phyloP scores from a whole-genome alignment of 1,140 invertebrate species.

The Pachyrhynchus sulphureomaculatus region DNA sequence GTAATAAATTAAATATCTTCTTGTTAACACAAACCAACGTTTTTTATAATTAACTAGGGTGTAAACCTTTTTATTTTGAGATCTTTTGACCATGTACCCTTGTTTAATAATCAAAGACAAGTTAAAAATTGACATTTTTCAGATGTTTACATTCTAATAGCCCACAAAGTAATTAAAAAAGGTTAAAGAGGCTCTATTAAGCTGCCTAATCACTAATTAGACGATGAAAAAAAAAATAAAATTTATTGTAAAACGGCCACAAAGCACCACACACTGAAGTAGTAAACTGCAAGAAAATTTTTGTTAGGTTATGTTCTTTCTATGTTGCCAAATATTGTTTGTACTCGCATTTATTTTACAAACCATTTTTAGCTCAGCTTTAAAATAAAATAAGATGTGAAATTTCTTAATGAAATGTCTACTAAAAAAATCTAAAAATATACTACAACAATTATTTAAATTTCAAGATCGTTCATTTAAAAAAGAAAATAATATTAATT shows the following conservation, averaged over 20 bases:
- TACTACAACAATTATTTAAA: no score
- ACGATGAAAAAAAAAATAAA: no score
- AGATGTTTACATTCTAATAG: constrained; percentile 6
- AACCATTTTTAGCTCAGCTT: no score
- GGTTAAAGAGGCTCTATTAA: neutral
- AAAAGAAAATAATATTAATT: no score
- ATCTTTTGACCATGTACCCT: constrained; percentile 82
- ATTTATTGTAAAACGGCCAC: neutral
- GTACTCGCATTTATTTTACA: no score
- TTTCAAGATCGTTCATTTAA: no score
- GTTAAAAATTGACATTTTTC: constrained; percentile 26
- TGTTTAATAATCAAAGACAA: constrained; percentile 47
- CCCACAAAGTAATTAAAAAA: neutral
- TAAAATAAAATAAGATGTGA: no score
- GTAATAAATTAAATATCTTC: constrained; percentile 73
- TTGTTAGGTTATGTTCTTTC: no score
- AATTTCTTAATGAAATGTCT: no score
- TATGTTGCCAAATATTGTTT: no score
- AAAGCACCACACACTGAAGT: neutral
- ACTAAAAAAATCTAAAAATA: no score
- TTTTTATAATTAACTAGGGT: constrained; percentile 82
- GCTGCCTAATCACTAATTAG: neutral
- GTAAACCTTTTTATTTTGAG: constrained; percentile 84
- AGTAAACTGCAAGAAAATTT: neutral
- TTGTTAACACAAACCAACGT: constrained; percentile 80